Base-by-base conservation (phyloP, 1,140 invertebrate species). In the Procambarus clarkii region DNA sequence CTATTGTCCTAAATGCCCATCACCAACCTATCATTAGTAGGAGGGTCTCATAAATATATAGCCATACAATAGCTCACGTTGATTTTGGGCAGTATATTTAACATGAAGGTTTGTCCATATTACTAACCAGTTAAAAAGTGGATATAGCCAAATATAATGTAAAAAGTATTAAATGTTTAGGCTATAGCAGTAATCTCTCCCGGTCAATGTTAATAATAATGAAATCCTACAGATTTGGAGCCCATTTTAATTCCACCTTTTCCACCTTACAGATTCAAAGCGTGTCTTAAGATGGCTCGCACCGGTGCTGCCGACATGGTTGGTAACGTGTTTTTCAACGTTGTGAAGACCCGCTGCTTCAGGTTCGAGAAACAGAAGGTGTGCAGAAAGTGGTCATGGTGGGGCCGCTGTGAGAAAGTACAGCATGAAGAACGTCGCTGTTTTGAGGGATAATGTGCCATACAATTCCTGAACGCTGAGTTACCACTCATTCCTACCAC, bases 281-380 rank as follows among this genome's bases (percentile, higher is more conserved):
- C 97, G 2, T 99, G 98, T 94, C 95, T 99, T 88, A 98, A 98
- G 94, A 96, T 97, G 94, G 96, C 97, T 0, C 96, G 96, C 89
- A 97, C 97, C 0, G 96, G 97, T 4, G 96, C 97, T 1, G 97
- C 98, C 0, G 98, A 98, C 94, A 96, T 98, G 91, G 97, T 99
- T 93, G 98, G 98, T 2, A 97, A 97, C 94, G 95, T 99, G 9
- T 99, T 98, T 95, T 99, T 99, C 95, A 98, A 99, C 94, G 95
- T 98, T 0, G 96, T 99, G 3, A 97, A 98, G 94, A 98, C 97
- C 0, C 97, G 98, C 93, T 99, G 98, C 94, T 99, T 99, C 94
- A 96, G 97, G 0, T 94, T 99, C 18, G 97, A 97, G 93, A 95
- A 96, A 1, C 96, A 97, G 91, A 96, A 96, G 91, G 95, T 97